phyloP scores from a whole-genome alignment of 2,888 invertebrate species.

The Spicauda simplicius region DNA sequence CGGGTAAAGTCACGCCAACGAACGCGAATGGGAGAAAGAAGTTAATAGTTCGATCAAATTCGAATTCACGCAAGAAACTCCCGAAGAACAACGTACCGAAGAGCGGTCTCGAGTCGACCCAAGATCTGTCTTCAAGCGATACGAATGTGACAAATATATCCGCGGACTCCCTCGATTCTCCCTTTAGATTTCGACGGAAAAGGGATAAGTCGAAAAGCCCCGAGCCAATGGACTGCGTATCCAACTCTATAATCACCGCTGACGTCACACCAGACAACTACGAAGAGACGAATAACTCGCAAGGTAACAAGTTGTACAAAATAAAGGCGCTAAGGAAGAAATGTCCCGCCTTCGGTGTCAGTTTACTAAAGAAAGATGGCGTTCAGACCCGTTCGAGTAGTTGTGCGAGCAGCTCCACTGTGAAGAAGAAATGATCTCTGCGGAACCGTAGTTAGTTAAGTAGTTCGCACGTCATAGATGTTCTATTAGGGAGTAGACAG shows the following conservation, averaged over 20 bases:
- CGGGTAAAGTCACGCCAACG: conserved; percentile 52
- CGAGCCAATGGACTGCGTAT: conserved; percentile 77
- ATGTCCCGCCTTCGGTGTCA: conserved; percentile 72
- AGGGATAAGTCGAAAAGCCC: conserved; percentile 76
- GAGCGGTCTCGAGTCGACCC: conserved; percentile 62
- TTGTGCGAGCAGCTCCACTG: conserved; percentile 70
- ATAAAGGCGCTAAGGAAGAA: conserved; percentile 80
- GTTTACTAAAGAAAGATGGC: conserved; percentile 74
- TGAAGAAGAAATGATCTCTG: conserved; percentile 81
- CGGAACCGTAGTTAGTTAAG: conserved; percentile 47
- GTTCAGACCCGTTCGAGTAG: conserved; percentile 78
- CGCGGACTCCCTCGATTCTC: conserved; percentile 75
- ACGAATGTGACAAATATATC: conserved; percentile 80
- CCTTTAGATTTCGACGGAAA: conserved; percentile 76
- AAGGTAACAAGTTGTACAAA: conserved; percentile 79
- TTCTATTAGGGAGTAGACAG: conserved; percentile 46
- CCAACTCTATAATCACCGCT: conserved; percentile 71
- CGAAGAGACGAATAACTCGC: conserved; percentile 77
- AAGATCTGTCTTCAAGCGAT: conserved; percentile 79
- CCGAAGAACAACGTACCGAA: conserved; percentile 67
- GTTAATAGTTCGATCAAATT: conserved; percentile 72
- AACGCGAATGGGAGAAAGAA: conserved; percentile 70
- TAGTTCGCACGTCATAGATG: conserved; percentile 51
- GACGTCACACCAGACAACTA: conserved; percentile 76
- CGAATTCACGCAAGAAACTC: conserved; percentile 72